Evolutionary conservation across 2,113 vertebrate genomes (phyloP).

Genomic region (Columba janthina): DNA sequence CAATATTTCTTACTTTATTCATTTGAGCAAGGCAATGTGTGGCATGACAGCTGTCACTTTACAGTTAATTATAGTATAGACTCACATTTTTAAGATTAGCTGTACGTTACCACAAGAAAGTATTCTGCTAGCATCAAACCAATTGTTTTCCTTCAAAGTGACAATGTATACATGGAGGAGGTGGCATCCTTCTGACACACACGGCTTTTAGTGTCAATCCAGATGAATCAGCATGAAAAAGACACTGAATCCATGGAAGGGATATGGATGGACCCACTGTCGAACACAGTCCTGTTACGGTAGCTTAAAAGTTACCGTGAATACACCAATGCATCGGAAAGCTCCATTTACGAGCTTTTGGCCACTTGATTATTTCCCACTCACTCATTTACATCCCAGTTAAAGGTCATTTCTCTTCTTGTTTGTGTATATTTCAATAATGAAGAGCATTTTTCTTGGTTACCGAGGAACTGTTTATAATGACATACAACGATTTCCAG

Average conservation of each 20-base stretch:
- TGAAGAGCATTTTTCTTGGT: background rate
- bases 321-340: background rate
- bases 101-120: background rate
- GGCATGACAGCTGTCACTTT: slow-evolving; percentile 43
- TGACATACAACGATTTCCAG: background rate
- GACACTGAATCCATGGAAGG: background rate
- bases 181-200: slow-evolving; percentile 8
- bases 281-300: background rate
- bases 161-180: slow-evolving; percentile 13
- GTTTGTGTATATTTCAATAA: background rate
- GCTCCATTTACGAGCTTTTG: background rate
- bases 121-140: background rate
- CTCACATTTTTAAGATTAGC: slow-evolving; percentile 13
- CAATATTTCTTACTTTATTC: background rate
- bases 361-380: background rate
- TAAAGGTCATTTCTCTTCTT: background rate
- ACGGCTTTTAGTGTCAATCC: slow-evolving; percentile 22
- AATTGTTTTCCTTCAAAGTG: slow-evolving; percentile 28
- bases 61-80: slow-evolving; percentile 15
- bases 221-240: slow-evolving; percentile 12
- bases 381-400: background rate
- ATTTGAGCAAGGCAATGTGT: background rate
- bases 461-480: background rate
- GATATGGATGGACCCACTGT: background rate
- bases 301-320: background rate